Evolutionary conservation across 2,797 vertebrate genomes (phyloP).

Genomic region (Dendrocincla tyrannina): DNA sequence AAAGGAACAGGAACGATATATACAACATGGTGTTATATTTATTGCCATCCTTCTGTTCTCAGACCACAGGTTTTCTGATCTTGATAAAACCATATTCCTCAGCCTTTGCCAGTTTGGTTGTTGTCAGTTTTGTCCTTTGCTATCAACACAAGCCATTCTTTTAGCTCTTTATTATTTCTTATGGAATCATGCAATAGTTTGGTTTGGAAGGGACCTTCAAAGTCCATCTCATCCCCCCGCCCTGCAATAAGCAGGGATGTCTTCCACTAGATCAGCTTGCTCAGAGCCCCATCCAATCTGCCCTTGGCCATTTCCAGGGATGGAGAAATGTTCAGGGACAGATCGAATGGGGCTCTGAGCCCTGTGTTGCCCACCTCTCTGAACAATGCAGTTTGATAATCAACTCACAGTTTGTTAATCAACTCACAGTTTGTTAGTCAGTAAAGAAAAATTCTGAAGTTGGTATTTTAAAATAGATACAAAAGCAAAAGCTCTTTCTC

Average conservation of each 20-base stretch:
- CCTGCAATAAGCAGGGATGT: background rate
- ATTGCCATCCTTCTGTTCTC: background rate
- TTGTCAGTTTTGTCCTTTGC: background rate
- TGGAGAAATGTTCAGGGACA: background rate
- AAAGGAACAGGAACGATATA: background rate
- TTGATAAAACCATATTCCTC: background rate
- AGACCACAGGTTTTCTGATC: background rate
- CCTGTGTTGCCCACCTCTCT: background rate
- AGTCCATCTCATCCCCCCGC: background rate
- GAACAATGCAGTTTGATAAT: background rate
- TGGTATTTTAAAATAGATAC: background rate
- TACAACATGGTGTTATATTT: background rate
- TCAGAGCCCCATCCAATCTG: background rate
- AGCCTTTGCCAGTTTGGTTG: background rate
- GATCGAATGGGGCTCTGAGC: background rate
- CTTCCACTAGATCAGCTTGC: background rate
- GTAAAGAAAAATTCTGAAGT: background rate
- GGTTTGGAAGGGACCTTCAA: background rate
- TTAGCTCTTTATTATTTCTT: background rate
- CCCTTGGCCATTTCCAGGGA: background rate
- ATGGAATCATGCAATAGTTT: background rate
- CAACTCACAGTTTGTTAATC: background rate
- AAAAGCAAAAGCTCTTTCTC: background rate
- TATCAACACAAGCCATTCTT: background rate
- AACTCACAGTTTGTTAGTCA: background rate